phyloP scores from a whole-genome alignment of 2,797 vertebrate genomes.

The Melanotaenia pygmaea region DNA sequence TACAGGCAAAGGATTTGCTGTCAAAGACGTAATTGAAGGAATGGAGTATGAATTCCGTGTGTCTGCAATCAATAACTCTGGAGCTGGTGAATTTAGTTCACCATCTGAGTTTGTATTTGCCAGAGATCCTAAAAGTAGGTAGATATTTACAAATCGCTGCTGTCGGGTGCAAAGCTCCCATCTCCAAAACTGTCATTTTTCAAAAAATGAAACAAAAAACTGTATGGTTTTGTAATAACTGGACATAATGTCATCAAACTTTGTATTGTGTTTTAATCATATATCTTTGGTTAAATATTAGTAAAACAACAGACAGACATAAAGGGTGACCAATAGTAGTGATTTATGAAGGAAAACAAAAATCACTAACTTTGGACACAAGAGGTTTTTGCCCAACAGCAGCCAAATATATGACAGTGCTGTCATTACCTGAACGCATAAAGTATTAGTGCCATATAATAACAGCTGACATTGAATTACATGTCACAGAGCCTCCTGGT shows the following conservation, averaged over 20 bases:
- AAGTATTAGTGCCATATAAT: conserved; percentile 7
- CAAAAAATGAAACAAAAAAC: too few relatives aligned
- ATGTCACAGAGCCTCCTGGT: conserved; percentile 86
- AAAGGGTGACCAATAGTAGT: too few relatives aligned
- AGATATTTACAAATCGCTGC: conserved; percentile 1
- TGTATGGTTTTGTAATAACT: too few relatives aligned
- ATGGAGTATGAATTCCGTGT: conserved; percentile 92
- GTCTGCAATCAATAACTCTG: conserved; percentile 88
- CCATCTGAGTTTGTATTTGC: conserved; percentile 88
- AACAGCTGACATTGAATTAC: conserved; percentile 32
- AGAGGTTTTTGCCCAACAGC: too few relatives aligned
- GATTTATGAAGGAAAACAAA: too few relatives aligned
- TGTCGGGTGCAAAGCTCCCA: too few relatives aligned
- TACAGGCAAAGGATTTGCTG: conserved; percentile 79
- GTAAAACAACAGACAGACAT: too few relatives aligned
- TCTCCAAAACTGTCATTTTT: too few relatives aligned
- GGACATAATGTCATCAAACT: too few relatives aligned
- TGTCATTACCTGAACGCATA: conserved; percentile 1
- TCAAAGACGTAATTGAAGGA: conserved; percentile 85
- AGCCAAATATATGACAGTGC: background rate
- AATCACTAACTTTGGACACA: too few relatives aligned
- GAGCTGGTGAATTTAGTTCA: conserved; percentile 86
- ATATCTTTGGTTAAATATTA: too few relatives aligned
- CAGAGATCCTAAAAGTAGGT: conserved; percentile 88
- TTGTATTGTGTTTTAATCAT: too few relatives aligned